Conservation (phyloP, 2,113 vertebrate genomes). For the Tetrax tetrax region DNA sequence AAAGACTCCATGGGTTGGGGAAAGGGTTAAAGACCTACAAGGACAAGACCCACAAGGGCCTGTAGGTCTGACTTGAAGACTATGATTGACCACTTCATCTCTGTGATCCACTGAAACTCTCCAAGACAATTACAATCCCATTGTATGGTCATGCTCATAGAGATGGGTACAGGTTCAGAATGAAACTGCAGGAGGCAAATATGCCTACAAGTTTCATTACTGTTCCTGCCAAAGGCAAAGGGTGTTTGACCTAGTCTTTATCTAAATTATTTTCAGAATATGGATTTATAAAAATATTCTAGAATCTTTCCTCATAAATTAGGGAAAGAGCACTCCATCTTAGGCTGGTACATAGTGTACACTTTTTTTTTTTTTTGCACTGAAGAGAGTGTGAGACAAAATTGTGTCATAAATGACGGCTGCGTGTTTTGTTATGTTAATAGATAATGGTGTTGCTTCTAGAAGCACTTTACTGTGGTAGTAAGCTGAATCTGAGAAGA, state of each 20-base stretch:
- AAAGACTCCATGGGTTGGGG: neutral
- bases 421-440: neutral
- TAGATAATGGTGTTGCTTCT: neutral
- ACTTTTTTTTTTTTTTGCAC: neutral
- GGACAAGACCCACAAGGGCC: neutral
- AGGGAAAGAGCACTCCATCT: neutral
- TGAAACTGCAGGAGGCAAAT: neutral
- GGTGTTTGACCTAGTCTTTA: neutral
- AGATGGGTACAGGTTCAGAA: neutral
- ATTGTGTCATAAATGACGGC: neutral
- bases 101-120: neutral
- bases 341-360: neutral
- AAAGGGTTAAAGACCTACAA: neutral
- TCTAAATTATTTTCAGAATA: neutral
- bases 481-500: neutral
- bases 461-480: neutral
- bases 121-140: fast-evolving
- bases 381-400: neutral
- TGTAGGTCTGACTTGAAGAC: neutral
- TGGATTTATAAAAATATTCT: neutral
- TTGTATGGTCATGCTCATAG: neutral
- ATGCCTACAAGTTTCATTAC: neutral
- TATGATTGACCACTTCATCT: neutral
- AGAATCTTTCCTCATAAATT: neutral
- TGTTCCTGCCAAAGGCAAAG: neutral